A percentile compares a stretch with the other conserved stretches of the same genome.
phyloP scores from a whole-genome alignment of 2,888 invertebrate genomes.

The Acanthosoma haemorrhoidale region DNA sequence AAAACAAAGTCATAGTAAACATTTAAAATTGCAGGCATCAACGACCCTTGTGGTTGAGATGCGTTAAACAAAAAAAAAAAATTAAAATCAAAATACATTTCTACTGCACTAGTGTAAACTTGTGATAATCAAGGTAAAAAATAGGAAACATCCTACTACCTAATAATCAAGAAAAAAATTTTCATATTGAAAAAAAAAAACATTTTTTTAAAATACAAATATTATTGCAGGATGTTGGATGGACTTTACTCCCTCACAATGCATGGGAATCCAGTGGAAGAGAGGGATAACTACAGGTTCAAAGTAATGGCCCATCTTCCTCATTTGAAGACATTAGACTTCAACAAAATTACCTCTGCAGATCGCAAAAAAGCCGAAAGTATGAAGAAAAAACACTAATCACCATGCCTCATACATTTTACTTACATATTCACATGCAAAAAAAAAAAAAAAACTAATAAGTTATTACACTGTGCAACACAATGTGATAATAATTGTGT shows the following conservation, averaged over 20 bases:
- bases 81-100: no score
- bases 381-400: neutral
- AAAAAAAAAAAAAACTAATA: neutral
- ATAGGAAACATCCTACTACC: no score
- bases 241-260: conserved; percentile 43
- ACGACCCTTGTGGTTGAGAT: no score
- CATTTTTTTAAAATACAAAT: no score
- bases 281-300: conserved; percentile 40
- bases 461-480: neutral
- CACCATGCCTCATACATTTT: neutral
- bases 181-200: no score
- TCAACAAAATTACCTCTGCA: conserved; percentile 42
- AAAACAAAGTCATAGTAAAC: no score
- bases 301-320: conserved; percentile 40
- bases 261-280: conserved; percentile 46
- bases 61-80: no score
- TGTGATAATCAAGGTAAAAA: no score
- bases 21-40: no score
- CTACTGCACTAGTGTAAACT: no score
- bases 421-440: neutral
- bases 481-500: conserved; percentile 3
- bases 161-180: no score
- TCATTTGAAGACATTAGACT: conserved; percentile 42
- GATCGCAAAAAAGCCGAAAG: conserved; percentile 33
- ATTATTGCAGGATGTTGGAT: conserved; percentile 36